Evolutionary conservation across 2,888 invertebrate species (phyloP).

Genomic region (Dynastes hyllus): DNA sequence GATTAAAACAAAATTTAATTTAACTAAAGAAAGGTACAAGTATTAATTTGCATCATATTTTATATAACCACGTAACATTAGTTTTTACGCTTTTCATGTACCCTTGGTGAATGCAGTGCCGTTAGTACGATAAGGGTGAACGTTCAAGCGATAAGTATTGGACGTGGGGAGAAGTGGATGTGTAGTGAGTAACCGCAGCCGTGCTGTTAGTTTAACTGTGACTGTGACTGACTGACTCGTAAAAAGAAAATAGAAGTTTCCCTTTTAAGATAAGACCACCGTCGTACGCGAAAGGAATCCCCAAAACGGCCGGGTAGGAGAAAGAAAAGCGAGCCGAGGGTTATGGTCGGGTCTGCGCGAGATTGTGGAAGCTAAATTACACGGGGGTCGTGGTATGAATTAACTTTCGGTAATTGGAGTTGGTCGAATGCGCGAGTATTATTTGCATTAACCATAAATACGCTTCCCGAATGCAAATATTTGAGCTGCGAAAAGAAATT

Average conservation of each 20-base stretch:
- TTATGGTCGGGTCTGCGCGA: slow-evolving; percentile 21
- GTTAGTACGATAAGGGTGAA: no score
- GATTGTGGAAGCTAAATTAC: slow-evolving; percentile 34
- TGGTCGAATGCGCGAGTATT: slow-evolving; percentile 35
- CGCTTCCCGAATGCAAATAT: slow-evolving; percentile 24
- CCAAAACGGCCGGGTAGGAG: slow-evolving; percentile 18
- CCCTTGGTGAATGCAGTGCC: no score
- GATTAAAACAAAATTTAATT: no score
- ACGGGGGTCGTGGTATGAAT: slow-evolving; percentile 31
- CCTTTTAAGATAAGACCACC: slow-evolving; percentile 41
- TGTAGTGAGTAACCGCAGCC: slow-evolving; percentile 25
- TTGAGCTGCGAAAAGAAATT: not conserved
- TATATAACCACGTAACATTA: no score
- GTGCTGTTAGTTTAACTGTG: slow-evolving; percentile 30
- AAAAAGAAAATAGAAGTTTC: slow-evolving; percentile 44
- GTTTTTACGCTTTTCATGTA: no score
- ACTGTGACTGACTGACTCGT: slow-evolving; percentile 43
- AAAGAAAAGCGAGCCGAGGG: slow-evolving; percentile 27
- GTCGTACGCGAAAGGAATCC: slow-evolving; percentile 33
- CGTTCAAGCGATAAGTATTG: slow-evolving; percentile 10
- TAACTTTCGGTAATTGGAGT: slow-evolving; percentile 42
- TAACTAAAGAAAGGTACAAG: no score
- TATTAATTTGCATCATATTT: no score
- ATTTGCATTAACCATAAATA: slow-evolving; percentile 28
- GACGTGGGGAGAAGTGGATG: slow-evolving; percentile 6